Evolutionary conservation across 2,888 invertebrate species (phyloP).

Genomic region (Sylvicola fuscatus): DNA sequence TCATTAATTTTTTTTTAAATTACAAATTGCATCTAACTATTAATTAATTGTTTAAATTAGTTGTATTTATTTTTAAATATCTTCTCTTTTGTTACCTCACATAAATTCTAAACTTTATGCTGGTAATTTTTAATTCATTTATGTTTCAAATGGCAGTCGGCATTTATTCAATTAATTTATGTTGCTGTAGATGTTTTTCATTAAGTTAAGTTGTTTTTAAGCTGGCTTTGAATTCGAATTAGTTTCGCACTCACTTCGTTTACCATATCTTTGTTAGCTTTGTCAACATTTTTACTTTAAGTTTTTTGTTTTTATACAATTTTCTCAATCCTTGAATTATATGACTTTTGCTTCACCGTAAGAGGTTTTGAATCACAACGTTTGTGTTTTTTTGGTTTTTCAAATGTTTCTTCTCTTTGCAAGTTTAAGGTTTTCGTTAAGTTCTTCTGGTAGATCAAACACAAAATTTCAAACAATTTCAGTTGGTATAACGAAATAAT

Average conservation of each 20-base stretch:
- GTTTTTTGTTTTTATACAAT: not conserved
- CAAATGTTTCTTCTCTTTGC: not conserved
- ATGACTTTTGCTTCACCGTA: too few species aligned
- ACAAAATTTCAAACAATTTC: not conserved
- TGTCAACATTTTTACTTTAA: not conserved
- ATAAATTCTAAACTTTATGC: not conserved
- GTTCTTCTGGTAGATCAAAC: not conserved
- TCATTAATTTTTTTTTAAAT: constrained; percentile 1
- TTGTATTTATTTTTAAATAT: not conserved
- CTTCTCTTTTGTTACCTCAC: not conserved
- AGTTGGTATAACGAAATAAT: not conserved
- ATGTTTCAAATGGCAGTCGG: not conserved
- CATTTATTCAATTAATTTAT: not conserved
- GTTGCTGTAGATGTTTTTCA: not conserved
- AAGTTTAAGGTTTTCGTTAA: not conserved
- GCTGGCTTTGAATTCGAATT: not conserved
- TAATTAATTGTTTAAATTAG: not conserved
- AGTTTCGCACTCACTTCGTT: not conserved
- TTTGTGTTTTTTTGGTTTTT: not conserved
- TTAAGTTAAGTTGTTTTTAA: not conserved
- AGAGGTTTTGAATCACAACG: too few species aligned
- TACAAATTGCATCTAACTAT: not conserved
- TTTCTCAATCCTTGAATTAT: not conserved
- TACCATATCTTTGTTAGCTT: not conserved
- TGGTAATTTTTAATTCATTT: not conserved